Base-by-base conservation (phyloP, 2,113 vertebrate species). In the Struthio camelus region DNA sequence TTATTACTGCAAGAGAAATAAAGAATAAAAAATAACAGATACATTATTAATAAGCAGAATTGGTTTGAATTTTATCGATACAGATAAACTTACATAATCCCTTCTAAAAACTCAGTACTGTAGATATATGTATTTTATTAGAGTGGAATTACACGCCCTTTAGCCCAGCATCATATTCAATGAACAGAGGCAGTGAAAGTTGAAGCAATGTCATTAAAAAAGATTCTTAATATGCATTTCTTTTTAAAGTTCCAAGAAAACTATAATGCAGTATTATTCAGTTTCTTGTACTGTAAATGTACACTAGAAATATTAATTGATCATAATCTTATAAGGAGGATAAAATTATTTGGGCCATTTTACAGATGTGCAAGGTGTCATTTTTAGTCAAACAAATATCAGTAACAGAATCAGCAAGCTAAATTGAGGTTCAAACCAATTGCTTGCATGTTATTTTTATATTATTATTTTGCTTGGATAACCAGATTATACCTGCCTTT, bases 401-500 rank as follows among this genome's bases (percentile, higher is more conserved):
- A 42, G 34, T 54, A 86, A 48, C 34, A 65, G 16, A 90, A 65
- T 18, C 44, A 83, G n/a, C 18, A 89, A 78, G 61, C 32, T 78
- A 56, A 76, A 61, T 56, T 81, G 30, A 25, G 10, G 56, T 87
- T 94, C 66, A 81, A 32, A 80, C 10, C 80, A 84, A 75, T 80
- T 85, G 56, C 77, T 56, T 38, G 16, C 42, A 79, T 1, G 0
- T 48, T 67, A 44, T 64, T 80, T 90, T 83, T 48, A 30, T 67
- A 83, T 76, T 85, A 58, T 48, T 53, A 76, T 94, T 90, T 65
- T 72, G 42, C 88, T 81, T 40, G 20, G 38, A 69, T 92, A 96
- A 94, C 85, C 56, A 59, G 58, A 89, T 94, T 87, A 80, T 38
- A 87, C 38, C 83, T 82, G 77, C 48, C 40, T 89, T 79, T 89